Conservation (phyloP, 2,113 vertebrate genomes). For the Brachypteracias leptosomus region DNA sequence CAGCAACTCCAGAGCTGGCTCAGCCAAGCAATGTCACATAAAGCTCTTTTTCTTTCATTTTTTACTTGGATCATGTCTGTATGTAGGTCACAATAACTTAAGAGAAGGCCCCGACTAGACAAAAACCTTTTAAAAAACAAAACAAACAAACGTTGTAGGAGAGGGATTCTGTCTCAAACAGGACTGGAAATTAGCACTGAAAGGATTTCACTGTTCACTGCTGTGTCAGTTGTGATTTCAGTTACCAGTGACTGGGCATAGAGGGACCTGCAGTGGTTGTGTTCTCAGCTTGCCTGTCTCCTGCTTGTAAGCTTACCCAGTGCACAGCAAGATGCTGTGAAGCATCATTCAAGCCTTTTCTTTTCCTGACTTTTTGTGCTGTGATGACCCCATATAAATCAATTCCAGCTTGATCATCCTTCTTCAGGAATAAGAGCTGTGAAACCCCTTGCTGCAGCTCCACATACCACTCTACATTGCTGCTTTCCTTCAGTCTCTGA, state of each 20-base stretch:
- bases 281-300: neutral
- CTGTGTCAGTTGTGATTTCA: neutral
- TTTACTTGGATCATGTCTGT: constrained; percentile 53
- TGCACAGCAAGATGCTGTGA: neutral
- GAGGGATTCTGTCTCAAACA: neutral
- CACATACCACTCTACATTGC: neutral
- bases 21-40: constrained; percentile 1
- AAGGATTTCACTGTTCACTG: neutral
- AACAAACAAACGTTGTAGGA: neutral
- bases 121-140: neutral
- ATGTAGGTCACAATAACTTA: constrained; percentile 60
- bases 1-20: neutral
- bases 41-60: constrained; percentile 48
- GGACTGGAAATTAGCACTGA: neutral
- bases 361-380: neutral
- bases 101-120: constrained; percentile 4
- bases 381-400: neutral
- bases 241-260: neutral
- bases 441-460: neutral
- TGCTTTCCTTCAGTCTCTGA: neutral
- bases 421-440: neutral
- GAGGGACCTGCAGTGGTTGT: neutral
- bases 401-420: neutral
- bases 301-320: neutral
- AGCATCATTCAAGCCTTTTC: neutral